These are phyloP conservation scores for Melanotus villosus DNA, from an alignment of 2,888 invertebrate genomes.

Conservation along the genomic window DNA sequence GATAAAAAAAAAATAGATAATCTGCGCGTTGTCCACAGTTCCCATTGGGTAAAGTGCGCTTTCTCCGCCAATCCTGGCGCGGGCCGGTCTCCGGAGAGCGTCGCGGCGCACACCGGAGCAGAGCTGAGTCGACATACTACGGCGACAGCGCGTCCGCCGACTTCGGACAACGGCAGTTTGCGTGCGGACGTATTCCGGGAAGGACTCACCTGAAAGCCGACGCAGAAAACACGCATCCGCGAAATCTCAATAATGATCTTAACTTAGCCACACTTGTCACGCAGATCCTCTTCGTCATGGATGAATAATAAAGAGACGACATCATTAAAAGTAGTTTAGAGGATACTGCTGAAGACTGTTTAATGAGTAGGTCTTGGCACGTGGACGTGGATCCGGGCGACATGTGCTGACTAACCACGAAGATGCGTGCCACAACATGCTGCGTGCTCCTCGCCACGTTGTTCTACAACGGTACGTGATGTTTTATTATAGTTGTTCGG, in stretches of 20 bases:
- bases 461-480: slow-evolving; percentile 60
- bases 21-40: slow-evolving; percentile 59
- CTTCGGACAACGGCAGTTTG: slow-evolving; percentile 53
- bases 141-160: slow-evolving; percentile 43
- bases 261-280: slow-evolving; percentile 30
- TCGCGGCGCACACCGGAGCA: slow-evolving; percentile 50
- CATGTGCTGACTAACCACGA: slow-evolving; percentile 52
- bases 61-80: slow-evolving; percentile 60
- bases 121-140: slow-evolving; percentile 42
- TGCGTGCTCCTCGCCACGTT: slow-evolving; percentile 59
- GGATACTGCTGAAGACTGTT: slow-evolving; percentile 35
- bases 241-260: slow-evolving; percentile 32
- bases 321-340: slow-evolving; percentile 39
- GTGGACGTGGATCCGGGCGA: slow-evolving; percentile 49
- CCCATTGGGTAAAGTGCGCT: slow-evolving; percentile 60
- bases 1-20: slow-evolving; percentile 56
- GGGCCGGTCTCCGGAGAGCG: slow-evolving; percentile 52
- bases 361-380: slow-evolving; percentile 49
- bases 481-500: slow-evolving; percentile 43
- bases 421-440: slow-evolving; percentile 61
- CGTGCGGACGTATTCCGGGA: slow-evolving; percentile 47
- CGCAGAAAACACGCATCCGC: slow-evolving; percentile 20
- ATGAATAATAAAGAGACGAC: slow-evolving; percentile 36
- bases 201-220: slow-evolving; percentile 24
- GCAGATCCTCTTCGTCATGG: slow-evolving; percentile 17